These are phyloP conservation scores for Cyprinodon diabolis DNA, from an alignment of 2,797 vertebrate species.

Conservation along the genomic window DNA sequence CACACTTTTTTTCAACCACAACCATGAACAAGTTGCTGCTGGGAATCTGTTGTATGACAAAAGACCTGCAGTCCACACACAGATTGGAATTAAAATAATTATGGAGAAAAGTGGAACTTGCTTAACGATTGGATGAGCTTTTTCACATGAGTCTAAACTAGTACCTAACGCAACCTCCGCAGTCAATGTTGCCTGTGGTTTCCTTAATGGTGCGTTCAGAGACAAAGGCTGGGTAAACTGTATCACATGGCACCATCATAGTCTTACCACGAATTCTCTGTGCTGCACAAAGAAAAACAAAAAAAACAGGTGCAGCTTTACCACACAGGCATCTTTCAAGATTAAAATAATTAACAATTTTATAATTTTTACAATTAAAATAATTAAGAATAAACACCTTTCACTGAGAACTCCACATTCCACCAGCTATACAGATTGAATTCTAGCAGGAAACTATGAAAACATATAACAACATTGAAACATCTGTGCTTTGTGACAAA, in stretches of 20 bases:
- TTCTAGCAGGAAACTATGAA: conserved; percentile 92
- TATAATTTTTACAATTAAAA: not conserved
- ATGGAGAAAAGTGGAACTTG: not conserved
- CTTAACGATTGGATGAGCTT: conserved; percentile 1
- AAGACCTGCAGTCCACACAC: conserved; percentile 84
- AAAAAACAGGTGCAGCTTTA: conserved; percentile 14
- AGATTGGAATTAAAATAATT: not conserved
- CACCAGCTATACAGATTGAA: conserved; percentile 99
- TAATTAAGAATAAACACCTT: conserved; percentile 79
- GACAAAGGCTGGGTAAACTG: conserved; percentile 97
- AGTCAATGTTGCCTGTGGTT: conserved; percentile 93
- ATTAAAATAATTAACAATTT: too few species aligned
- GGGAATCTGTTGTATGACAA: conserved; percentile 99
- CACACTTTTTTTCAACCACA: conserved; percentile 95
- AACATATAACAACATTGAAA: conserved; percentile 25
- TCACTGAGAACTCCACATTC: conserved; percentile 89
- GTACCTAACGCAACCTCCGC: conserved; percentile 94
- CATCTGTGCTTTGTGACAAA: not conserved
- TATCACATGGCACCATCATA: conserved; percentile 95
- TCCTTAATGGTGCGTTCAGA: conserved; percentile 99
- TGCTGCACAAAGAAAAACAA: conserved; percentile 70
- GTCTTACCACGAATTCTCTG: conserved; percentile 88
- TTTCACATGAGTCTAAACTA: conserved; percentile 28
- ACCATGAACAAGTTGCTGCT: conserved; percentile 99
- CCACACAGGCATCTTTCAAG: not conserved